phyloP scores from a whole-genome alignment of 2,888 invertebrate species.

The Galeopsomyia nigrocyanea region DNA sequence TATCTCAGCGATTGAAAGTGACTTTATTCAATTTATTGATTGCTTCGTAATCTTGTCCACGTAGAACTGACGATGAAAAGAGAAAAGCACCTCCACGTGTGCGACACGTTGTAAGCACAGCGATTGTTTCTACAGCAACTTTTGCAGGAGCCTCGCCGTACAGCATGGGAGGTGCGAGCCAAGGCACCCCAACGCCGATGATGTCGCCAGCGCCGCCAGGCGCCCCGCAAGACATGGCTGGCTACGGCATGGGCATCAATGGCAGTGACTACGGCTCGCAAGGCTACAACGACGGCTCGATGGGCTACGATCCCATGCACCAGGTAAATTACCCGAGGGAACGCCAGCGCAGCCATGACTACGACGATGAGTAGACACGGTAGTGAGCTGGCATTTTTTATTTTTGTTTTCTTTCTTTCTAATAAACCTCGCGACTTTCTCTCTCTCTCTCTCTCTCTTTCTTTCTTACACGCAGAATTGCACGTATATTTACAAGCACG shows the following conservation, averaged over 20 bases:
- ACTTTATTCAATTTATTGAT: background rate
- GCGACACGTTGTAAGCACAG: conserved; percentile 55
- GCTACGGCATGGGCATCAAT: conserved; percentile 92
- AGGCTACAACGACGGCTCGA: conserved; percentile 89
- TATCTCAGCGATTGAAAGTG: background rate
- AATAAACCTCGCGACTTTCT: background rate
- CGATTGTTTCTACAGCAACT: conserved; percentile 70
- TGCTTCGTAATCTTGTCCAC: conserved; percentile 4
- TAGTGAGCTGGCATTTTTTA: conserved; percentile 47
- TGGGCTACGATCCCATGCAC: conserved; percentile 94
- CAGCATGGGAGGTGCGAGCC: conserved; percentile 87
- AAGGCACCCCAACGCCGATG: conserved; percentile 93
- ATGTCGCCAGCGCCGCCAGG: conserved; percentile 92
- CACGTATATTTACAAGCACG: background rate
- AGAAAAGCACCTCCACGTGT: conserved; percentile 41
- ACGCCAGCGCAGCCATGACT: conserved; percentile 49
- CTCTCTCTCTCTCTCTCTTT: background rate
- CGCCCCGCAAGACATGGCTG: conserved; percentile 87
- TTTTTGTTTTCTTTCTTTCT: conserved; percentile 9
- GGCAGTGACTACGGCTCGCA: conserved; percentile 87
- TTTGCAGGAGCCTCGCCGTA: conserved; percentile 86
- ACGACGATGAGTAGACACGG: conserved; percentile 50
- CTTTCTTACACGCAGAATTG: background rate
- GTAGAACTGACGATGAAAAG: conserved; percentile 1
- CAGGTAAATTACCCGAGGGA: conserved; percentile 73